Base-by-base conservation (phyloP, 2,888 invertebrate species). In the Myopa testacea region DNA sequence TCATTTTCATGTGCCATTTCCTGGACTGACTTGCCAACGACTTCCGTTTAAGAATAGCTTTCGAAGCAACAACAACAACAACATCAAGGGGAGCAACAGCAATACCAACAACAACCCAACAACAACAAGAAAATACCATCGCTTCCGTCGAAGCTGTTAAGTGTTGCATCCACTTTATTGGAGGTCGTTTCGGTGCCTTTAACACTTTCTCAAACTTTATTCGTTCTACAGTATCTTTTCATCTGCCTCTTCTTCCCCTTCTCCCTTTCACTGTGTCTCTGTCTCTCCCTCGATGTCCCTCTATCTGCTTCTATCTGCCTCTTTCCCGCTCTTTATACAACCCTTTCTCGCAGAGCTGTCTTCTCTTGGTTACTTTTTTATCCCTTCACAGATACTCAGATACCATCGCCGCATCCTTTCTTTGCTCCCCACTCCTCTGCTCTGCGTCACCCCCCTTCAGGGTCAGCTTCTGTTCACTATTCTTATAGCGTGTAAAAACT, bases 131-230 rank as follows among this genome's bases (percentile, higher is more conserved):
- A 37, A 65, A 4, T 4, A 38, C 37, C 65, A 37, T 65, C 65
- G 37, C 16, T 37, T 65, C 34, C 65, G 38, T 65, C 65, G 65
- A 34, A 65, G 37, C 65, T 65, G 34, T 65, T 65, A 65, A 65
- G 65, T 37, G 55, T 37, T 65, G 65, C 65, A 37, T 65, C 38
- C 65, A 65, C 65, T 65, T 65, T 65, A 37, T 65, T 65, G 65
- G 14, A 14, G 26, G 65, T 14, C 65, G 12, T 37, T 65, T 65
- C 37, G 16, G 55, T 6, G 16, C n/a, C n/a, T 55, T 55, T 8
- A n/a, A 55, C 55, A n/a, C 16, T n/a, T 14, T 16, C 55, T 55
- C 16, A 55, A 55, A 12, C n/a, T 5, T 3, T 12, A 10, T 50
- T 50, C 50, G 26, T 26, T 26, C 26, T 26, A 26, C 26, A 26